Evolutionary conservation across 1,140 invertebrate genomes (phyloP).

Genomic region (Probaryconus sp.): DNA sequence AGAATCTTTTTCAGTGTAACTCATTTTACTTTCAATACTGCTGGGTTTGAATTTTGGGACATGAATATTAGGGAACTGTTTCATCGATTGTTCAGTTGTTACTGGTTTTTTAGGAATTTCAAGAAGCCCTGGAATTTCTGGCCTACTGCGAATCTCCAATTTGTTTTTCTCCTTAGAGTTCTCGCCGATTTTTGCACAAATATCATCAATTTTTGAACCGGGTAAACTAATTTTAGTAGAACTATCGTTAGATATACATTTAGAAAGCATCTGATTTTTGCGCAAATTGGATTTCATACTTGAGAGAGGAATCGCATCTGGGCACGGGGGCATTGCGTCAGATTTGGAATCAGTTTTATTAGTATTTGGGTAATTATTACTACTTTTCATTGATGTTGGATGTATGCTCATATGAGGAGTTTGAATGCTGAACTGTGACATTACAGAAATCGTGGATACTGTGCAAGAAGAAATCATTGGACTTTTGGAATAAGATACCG

Average conservation of each 20-base stretch:
- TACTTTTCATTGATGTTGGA: conserved; percentile 65
- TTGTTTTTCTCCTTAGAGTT: conserved; percentile 75
- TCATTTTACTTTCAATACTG: conserved; percentile 28
- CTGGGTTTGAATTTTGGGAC: conserved; percentile 74
- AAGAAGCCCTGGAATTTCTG: conserved; percentile 73
- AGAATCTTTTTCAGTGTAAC: conserved; percentile 23
- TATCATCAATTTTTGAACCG: conserved; percentile 76
- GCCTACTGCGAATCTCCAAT: conserved; percentile 64
- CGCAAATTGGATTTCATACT: conserved; percentile 71
- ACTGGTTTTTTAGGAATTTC: conserved; percentile 72
- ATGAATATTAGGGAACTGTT: conserved; percentile 72
- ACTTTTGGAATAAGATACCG: conserved; percentile 33
- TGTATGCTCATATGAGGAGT: conserved; percentile 69
- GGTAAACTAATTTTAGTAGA: conserved; percentile 70
- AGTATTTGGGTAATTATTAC: conserved; percentile 24
- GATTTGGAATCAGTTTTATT: conserved; percentile 53
- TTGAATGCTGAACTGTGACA: conserved; percentile 64
- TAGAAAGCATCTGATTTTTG: conserved; percentile 71
- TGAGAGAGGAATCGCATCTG: conserved; percentile 75
- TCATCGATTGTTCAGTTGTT: conserved; percentile 32
- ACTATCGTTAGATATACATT: conserved; percentile 71
- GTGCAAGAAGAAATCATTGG: conserved; percentile 7
- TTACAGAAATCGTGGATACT: conserved; percentile 28
- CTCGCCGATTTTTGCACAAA: conserved; percentile 76
- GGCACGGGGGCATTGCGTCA: conserved; percentile 72